phyloP scores from a whole-genome alignment of 2,797 vertebrate genomes.

The Synaphobranchus kaupii region DNA sequence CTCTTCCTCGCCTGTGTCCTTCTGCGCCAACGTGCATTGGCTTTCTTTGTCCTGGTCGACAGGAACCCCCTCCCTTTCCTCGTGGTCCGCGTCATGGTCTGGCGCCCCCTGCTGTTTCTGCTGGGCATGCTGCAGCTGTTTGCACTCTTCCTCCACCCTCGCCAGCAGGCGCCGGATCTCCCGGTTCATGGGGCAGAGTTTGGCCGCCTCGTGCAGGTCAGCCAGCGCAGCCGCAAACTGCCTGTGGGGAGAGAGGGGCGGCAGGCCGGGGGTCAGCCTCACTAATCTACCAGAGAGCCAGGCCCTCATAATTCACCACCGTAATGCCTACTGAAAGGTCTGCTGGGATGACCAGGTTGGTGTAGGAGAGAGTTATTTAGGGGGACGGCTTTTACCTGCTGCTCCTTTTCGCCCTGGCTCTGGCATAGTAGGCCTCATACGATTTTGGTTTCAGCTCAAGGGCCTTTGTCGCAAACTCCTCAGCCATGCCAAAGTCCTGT shows the following conservation, averaged over 20 bases:
- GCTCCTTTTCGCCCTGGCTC: slow-evolving; percentile 96
- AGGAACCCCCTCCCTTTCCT: slow-evolving; percentile 64
- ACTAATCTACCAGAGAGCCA: slow-evolving; percentile 12
- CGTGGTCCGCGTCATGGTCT: slow-evolving; percentile 78
- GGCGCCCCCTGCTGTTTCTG: slow-evolving; percentile 75
- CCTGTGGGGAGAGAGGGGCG: slow-evolving; percentile 60
- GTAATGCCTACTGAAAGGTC: not conserved
- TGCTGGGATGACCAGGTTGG: not conserved
- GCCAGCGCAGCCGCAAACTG: slow-evolving; percentile 88
- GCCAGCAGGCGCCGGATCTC: slow-evolving; percentile 89
- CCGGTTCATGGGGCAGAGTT: slow-evolving; percentile 90
- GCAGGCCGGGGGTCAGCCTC: not conserved
- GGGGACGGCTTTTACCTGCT: slow-evolving; percentile 82
- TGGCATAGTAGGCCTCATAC: slow-evolving; percentile 95
- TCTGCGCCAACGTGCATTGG: slow-evolving; percentile 48
- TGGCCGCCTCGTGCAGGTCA: slow-evolving; percentile 89
- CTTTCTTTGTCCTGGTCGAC: slow-evolving; percentile 59
- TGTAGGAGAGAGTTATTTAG: not conserved
- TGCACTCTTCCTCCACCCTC: slow-evolving; percentile 94
- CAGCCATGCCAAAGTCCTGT: slow-evolving; percentile 97
- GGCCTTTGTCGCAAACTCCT: slow-evolving; percentile 97
- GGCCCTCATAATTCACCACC: not conserved
- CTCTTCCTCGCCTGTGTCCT: slow-evolving; percentile 75
- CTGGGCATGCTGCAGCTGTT: slow-evolving; percentile 88
- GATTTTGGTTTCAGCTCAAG: slow-evolving; percentile 95